phyloP scores from a whole-genome alignment of 2,113 vertebrate species.

The Tupaia chinensis region DNA sequence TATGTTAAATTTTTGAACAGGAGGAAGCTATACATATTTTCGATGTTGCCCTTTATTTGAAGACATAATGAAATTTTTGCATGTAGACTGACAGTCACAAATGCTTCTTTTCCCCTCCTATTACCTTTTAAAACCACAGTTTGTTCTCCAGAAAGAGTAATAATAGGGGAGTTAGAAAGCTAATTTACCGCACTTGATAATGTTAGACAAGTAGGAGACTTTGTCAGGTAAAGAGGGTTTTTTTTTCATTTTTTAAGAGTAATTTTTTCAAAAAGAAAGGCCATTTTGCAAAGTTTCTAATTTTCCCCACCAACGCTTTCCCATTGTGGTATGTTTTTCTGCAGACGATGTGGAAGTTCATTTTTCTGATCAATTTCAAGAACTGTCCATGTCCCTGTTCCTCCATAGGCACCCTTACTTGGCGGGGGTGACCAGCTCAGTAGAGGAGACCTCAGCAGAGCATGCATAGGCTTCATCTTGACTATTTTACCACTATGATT shows the following conservation, averaged over 20 bases:
- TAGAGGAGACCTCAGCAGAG: background rate
- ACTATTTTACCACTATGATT: background rate
- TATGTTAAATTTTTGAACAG: conserved; percentile 1
- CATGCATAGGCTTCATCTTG: background rate
- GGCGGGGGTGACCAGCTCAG: background rate
- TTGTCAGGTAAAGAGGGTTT: background rate
- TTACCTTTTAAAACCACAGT: conserved; percentile 7
- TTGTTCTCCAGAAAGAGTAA: conserved; percentile 6
- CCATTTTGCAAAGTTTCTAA: background rate
- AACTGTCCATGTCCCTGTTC: background rate
- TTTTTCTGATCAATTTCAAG: background rate
- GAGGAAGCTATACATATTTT: background rate
- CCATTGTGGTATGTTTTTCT: background rate
- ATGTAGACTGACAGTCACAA: background rate
- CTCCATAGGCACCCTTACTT: background rate
- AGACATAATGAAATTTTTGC: background rate
- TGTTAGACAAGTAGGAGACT: conserved; percentile 39
- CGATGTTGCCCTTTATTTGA: background rate
- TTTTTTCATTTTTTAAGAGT: background rate
- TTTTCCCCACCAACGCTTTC: background rate
- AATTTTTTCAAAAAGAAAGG: background rate
- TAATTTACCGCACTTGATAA: conserved; percentile 21
- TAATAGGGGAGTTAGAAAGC: conserved; percentile 1
- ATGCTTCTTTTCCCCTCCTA: background rate
- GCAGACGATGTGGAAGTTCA: background rate